phyloP scores from a whole-genome alignment of 2,113 vertebrate genomes.

The Elaphurus davidianus region DNA sequence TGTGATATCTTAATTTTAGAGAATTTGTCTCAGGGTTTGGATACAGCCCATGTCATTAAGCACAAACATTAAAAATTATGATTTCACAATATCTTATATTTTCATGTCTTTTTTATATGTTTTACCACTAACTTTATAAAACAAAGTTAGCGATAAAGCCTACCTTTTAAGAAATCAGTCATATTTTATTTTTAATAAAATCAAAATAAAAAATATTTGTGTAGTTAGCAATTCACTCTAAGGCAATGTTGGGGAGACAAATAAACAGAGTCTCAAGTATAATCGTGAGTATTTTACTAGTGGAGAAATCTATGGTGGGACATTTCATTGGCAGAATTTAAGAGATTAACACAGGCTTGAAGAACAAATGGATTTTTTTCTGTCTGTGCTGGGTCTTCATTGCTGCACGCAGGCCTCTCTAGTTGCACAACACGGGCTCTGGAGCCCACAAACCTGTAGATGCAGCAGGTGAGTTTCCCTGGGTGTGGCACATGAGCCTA shows the following conservation, averaged over 20 bases:
- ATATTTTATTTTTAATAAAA: conserved; percentile 31
- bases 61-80: neutral
- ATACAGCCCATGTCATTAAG: neutral
- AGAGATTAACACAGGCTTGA: neutral
- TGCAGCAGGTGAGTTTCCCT: neutral
- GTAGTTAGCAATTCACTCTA: neutral
- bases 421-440: neutral
- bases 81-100: neutral
- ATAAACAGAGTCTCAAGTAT: neutral
- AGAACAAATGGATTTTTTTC: neutral
- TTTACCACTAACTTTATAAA: neutral
- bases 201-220: neutral
- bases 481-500: neutral
- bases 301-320: neutral
- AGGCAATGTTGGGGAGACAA: neutral
- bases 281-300: neutral
- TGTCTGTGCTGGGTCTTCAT: neutral
- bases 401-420: accelerated
- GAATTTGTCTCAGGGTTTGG: neutral
- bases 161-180: neutral
- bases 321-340: neutral
- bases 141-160: neutral
- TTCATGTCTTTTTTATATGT: neutral
- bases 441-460: neutral
- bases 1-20: neutral